Conservation (phyloP, 2,113 vertebrate species). For the Brachypodius melanocephalos region DNA sequence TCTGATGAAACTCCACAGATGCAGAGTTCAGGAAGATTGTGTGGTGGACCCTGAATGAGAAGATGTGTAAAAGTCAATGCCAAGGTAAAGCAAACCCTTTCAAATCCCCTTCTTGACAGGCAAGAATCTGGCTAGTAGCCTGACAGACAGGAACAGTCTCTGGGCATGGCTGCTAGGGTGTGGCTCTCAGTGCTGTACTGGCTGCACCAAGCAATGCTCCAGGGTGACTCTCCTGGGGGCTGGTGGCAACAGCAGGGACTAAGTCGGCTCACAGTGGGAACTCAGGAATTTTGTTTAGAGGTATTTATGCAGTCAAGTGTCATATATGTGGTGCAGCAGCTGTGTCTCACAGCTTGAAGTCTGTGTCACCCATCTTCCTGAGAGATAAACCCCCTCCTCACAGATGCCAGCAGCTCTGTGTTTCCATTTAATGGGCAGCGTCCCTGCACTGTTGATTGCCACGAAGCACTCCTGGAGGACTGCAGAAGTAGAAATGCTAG, state of each 20-base stretch:
- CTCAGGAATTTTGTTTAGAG: background rate
- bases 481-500: background rate
- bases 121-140: background rate
- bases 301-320: rapidly evolving
- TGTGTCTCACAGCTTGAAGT: background rate
- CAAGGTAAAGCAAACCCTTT: background rate
- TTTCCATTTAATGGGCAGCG: background rate
- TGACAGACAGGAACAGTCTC: background rate
- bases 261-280: background rate
- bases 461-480: background rate
- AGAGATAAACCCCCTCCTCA: background rate
- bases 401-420: background rate
- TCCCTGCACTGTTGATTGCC: background rate
- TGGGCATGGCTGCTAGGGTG: background rate
- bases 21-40: background rate
- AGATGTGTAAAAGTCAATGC: background rate
- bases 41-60: background rate
- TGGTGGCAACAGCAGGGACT: background rate
- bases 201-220: background rate
- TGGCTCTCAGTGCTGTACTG: background rate
- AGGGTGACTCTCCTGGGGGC: background rate
- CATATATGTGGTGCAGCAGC: background rate
- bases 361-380: background rate
- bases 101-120: background rate
- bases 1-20: background rate